Percentiles rank a stretch among this genome's conserved stretches.
Conservation (phyloP, 2,797 vertebrate genomes). For the Sebastes steindachneri region DNA sequence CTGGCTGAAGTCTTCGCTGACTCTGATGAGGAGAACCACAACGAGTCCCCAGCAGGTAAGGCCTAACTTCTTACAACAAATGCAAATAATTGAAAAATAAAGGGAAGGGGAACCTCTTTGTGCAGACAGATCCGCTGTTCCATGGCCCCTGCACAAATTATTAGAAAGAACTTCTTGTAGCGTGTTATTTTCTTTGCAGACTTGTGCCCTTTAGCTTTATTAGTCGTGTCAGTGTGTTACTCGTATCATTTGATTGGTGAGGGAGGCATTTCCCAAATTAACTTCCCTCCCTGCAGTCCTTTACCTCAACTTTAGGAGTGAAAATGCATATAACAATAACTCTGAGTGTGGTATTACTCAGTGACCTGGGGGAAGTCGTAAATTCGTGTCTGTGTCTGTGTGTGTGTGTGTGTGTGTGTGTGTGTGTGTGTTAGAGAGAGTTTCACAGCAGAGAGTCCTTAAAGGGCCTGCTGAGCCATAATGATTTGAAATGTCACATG, state of each 20-base stretch:
- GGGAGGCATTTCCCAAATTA: slow-evolving; percentile 3
- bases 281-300: background rate
- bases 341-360: background rate
- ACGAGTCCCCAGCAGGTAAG: slow-evolving; percentile 89
- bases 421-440: background rate
- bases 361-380: background rate
- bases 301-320: background rate
- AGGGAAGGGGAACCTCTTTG: background rate
- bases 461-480: slow-evolving; percentile 32
- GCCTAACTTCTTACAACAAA: background rate
- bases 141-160: background rate
- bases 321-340: background rate
- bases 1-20: slow-evolving; percentile 95
- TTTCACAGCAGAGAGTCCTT: slow-evolving; percentile 10
- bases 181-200: background rate
- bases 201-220: background rate
- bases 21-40: slow-evolving; percentile 93
- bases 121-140: background rate
- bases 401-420: background rate
- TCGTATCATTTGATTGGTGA: background rate
- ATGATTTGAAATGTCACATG: slow-evolving; percentile 14
- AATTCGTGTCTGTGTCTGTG: background rate
- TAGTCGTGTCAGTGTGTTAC: background rate
- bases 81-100: background rate
- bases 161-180: background rate